Conservation (phyloP, 2,113 vertebrate species). For the Microcebus griseorufus region DNA sequence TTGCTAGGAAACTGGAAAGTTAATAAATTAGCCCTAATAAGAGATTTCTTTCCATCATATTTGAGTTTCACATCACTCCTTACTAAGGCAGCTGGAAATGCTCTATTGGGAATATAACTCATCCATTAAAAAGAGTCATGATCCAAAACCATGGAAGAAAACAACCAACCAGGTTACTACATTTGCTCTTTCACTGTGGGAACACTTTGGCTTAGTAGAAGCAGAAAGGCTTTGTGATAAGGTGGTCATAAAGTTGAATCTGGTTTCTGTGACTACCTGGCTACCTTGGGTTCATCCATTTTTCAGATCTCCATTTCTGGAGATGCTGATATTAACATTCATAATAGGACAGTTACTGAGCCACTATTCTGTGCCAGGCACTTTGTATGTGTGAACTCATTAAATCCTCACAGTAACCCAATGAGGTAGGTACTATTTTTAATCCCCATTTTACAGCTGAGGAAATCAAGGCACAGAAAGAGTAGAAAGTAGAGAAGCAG, state of each 20-base stretch:
- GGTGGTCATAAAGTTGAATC: not conserved
- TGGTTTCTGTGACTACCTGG: not conserved
- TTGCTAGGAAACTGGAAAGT: not conserved
- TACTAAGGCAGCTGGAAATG: fast-evolving
- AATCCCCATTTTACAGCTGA: not conserved
- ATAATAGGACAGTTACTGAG: not conserved
- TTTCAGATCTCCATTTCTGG: not conserved
- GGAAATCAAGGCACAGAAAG: not conserved
- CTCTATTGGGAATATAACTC: not conserved
- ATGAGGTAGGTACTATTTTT: not conserved
- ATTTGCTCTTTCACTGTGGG: not conserved
- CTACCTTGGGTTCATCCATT: not conserved
- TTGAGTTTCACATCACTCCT: not conserved
- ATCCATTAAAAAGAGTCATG: not conserved
- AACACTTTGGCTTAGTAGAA: not conserved
- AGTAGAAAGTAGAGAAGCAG: not conserved
- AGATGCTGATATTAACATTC: not conserved
- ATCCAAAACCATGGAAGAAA: not conserved
- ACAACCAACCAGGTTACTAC: not conserved
- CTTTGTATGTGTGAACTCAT: not conserved
- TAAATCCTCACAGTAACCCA: not conserved
- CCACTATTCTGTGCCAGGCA: not conserved
- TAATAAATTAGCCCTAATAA: not conserved
- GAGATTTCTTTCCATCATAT: not conserved
- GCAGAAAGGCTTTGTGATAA: not conserved